phyloP scores from a whole-genome alignment of 2,797 vertebrate genomes.

The Ctenopoma kingsleyae region DNA sequence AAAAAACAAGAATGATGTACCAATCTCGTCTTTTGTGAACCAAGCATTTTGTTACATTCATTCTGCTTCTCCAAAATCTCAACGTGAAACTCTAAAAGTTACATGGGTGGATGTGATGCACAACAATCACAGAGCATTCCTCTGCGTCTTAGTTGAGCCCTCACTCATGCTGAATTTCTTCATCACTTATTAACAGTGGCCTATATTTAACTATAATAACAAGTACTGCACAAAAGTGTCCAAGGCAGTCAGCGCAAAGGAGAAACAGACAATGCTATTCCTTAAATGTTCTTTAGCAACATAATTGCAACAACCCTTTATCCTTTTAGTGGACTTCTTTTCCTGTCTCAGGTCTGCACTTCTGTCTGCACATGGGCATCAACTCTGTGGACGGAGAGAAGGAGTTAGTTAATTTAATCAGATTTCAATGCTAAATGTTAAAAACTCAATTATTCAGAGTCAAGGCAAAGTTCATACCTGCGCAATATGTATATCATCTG shows the following conservation, averaged over 20 bases:
- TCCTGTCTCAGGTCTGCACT: slow-evolving; percentile 71
- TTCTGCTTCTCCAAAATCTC: slow-evolving; percentile 12
- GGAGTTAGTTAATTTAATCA: not conserved
- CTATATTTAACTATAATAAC: slow-evolving; percentile 23
- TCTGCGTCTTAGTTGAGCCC: not conserved
- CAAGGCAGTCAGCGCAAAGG: slow-evolving; percentile 34
- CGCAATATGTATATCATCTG: slow-evolving; percentile 85
- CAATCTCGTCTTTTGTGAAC: not conserved
- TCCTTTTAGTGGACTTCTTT: slow-evolving; percentile 20
- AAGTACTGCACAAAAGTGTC: slow-evolving; percentile 14
- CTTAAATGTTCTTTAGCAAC: slow-evolving; percentile 21
- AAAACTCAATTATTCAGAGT: not conserved
- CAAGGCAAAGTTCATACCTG: slow-evolving; percentile 67
- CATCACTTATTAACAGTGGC: slow-evolving; percentile 24
- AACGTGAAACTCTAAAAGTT: slow-evolving; percentile 30
- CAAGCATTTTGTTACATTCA: slow-evolving; percentile 21
- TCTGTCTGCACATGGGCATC: slow-evolving; percentile 68
- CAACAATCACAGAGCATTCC: slow-evolving; percentile 12
- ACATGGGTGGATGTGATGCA: slow-evolving; percentile 11
- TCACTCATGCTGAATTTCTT: slow-evolving; percentile 21
- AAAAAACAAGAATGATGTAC: not conserved
- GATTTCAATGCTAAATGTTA: not conserved
- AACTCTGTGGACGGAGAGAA: slow-evolving; percentile 55
- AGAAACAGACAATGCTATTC: slow-evolving; percentile 36
- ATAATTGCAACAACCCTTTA: slow-evolving; percentile 29